Base-by-base conservation (phyloP, 2,113 vertebrate species). In the Chiloscyllium plagiosum region DNA sequence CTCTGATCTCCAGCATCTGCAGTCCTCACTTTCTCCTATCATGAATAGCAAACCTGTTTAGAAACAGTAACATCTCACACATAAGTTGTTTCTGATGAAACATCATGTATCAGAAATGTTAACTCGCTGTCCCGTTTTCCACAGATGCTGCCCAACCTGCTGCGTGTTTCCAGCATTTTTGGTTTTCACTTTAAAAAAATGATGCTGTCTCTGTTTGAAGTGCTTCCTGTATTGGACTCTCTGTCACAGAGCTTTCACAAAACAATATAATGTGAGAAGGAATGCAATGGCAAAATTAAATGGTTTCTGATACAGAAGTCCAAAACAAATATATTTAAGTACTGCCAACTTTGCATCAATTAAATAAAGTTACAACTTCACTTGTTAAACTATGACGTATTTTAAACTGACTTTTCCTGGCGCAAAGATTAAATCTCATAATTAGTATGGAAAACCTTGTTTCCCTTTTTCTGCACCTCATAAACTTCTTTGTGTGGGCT, bases 281-380 rank as follows among this genome's bases (percentile, higher is more conserved):
- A 20, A 20, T 83, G 17, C 80, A 22, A 4, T 19, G 6, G 17
- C 17, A 80, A 83, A 42, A 0, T 83, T 20, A 83, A 83, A 83
- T 6, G 37, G 37, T 61, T 83, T 42, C 22, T 52, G 85, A 65
- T 17, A 33, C 89, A 66, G 61, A 33, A 19, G 17, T 65, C 65
- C n/a, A 65, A 56, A 92, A n/a, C 61, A 65, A 92, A 92, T 65
- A 15, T 65, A 93, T 22, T 2, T 12, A 24, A 29, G 1, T 8
- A 56, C 8, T 87, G 85, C 10, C 26, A 87, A 87, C 52, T 22
- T 65, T 33, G 15, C n/a, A 68, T 20, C 2, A 93, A n/a, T 92
- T 92, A 92, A 92, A 92, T 66, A 92, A 93, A 93, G 13, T 33
- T 66, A 61, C n/a, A 37, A 93, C 22, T 93, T 61, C 15, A 92